A percentile compares a stretch with the other conserved stretches of the same genome.
Evolutionary conservation across 2,113 vertebrate species (phyloP).

Genomic region (Bos javanicus): DNA sequence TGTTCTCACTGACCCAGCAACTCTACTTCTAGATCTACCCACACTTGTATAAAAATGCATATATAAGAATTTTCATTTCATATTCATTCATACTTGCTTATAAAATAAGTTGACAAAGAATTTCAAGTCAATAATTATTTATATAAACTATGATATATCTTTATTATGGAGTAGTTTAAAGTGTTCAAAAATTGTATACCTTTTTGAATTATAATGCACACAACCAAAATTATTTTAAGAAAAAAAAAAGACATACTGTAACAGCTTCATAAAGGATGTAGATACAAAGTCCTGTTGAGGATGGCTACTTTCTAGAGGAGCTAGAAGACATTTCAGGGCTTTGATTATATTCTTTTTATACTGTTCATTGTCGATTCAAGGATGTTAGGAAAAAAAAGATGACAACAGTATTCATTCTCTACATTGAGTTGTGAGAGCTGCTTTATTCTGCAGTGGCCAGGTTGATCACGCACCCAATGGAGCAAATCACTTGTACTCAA

Average conservation of each 20-base stretch:
- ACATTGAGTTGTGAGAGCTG: not conserved
- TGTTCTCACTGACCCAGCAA: not conserved
- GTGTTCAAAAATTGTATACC: not conserved
- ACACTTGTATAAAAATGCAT: not conserved
- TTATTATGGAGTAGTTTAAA: not conserved
- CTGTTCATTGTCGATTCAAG: not conserved
- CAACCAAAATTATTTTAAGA: not conserved
- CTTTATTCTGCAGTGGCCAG: not conserved
- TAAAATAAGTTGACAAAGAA: not conserved
- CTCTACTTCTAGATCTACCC: not conserved
- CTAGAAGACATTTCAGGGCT: not conserved
- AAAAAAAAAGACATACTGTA: not conserved
- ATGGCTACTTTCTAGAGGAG: not conserved
- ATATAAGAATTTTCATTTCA: not conserved
- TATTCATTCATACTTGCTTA: not conserved
- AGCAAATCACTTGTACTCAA: not conserved
- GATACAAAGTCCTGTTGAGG: not conserved
- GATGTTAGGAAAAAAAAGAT: not conserved
- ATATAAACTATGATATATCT: not conserved
- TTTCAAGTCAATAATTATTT: not conserved
- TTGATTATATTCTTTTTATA: not conserved
- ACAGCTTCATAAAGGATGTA: not conserved
- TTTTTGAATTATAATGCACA: not conserved
- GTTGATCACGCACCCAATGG: not conserved
- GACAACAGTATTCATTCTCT: not conserved